Conservation (phyloP, 1,140 invertebrate species). For the Micrasema minimum region DNA sequence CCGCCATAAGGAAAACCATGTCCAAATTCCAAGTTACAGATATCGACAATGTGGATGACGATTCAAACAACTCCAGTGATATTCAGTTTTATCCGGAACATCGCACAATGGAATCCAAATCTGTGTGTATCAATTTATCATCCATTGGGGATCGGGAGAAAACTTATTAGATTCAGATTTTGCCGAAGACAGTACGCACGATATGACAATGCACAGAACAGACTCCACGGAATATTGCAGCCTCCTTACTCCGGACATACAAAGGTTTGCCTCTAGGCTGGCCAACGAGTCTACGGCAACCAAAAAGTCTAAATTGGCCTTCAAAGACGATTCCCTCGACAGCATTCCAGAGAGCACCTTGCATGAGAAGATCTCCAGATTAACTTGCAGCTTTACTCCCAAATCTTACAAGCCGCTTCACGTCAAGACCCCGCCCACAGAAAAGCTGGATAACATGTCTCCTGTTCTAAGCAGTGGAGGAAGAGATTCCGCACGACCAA, state of each 20-base stretch:
- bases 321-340: slow-evolving; percentile 26
- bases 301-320: slow-evolving; percentile 21
- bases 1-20: slow-evolving; percentile 34
- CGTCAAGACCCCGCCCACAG: slow-evolving; percentile 61
- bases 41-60: slow-evolving; percentile 39
- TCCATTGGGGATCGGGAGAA: neutral
- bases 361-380: slow-evolving; percentile 40
- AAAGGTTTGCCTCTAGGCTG: slow-evolving; percentile 33
- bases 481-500: slow-evolving; percentile 56
- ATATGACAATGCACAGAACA: slow-evolving; percentile 58
- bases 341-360: slow-evolving; percentile 17
- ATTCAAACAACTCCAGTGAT: neutral
- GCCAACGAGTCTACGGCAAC: slow-evolving; percentile 1
- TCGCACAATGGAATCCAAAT: slow-evolving; percentile 1
- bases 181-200: neutral
- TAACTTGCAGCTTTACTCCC: slow-evolving; percentile 63
- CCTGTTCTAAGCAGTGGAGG: slow-evolving; percentile 57
- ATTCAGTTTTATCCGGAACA: slow-evolving; percentile 7
- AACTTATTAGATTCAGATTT: slow-evolving; percentile 26
- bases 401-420: slow-evolving; percentile 64
- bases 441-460: slow-evolving; percentile 60
- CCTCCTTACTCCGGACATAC: slow-evolving; percentile 60
- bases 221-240: slow-evolving; percentile 66
- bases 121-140: neutral
- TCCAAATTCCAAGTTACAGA: slow-evolving; percentile 47